A percentile compares a stretch with the other conserved stretches of the same genome.
Evolutionary conservation across 2,797 vertebrate genomes (phyloP).

Genomic region (Pogonophryne albipinna): DNA sequence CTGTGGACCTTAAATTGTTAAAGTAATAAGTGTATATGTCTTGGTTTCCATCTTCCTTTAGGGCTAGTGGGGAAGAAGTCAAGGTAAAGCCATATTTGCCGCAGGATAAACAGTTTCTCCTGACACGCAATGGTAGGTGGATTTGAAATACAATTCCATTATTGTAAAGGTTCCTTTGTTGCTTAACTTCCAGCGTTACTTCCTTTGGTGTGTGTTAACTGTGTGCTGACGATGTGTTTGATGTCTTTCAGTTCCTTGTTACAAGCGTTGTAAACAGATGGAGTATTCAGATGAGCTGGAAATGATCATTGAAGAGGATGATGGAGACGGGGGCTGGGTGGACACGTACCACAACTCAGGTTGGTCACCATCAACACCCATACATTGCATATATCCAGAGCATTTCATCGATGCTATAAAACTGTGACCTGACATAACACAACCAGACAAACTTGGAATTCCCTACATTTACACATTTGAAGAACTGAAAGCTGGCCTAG

Average conservation of each 20-base stretch:
- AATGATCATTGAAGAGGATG: conserved; percentile 99
- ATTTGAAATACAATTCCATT: neutral
- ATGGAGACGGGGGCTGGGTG: conserved; percentile 99
- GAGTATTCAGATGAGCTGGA: conserved; percentile 98
- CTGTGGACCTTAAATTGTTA: too few relatives aligned
- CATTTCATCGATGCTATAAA: too few relatives aligned
- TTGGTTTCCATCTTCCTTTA: conserved; percentile 68
- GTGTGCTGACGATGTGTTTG: neutral
- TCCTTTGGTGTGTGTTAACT: neutral
- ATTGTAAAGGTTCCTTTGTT: too few relatives aligned
- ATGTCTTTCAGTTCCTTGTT: conserved; percentile 90
- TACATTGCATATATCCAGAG: neutral
- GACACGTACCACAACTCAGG: conserved; percentile 98
- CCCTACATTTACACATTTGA: too few relatives aligned
- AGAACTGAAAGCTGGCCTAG: too few relatives aligned
- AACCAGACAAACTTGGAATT: too few relatives aligned
- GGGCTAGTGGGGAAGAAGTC: conserved; percentile 94
- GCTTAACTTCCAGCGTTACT: too few relatives aligned
- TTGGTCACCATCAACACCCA: conserved; percentile 49
- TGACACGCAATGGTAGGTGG: conserved; percentile 96
- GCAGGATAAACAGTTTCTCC: conserved; percentile 94
- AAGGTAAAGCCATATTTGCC: conserved; percentile 97
- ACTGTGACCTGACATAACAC: too few relatives aligned
- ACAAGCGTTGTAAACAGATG: conserved; percentile 99
- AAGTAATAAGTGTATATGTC: neutral